Evolutionary conservation across 2,797 vertebrate genomes (phyloP).

Genomic region (Acanthopagrus latus): DNA sequence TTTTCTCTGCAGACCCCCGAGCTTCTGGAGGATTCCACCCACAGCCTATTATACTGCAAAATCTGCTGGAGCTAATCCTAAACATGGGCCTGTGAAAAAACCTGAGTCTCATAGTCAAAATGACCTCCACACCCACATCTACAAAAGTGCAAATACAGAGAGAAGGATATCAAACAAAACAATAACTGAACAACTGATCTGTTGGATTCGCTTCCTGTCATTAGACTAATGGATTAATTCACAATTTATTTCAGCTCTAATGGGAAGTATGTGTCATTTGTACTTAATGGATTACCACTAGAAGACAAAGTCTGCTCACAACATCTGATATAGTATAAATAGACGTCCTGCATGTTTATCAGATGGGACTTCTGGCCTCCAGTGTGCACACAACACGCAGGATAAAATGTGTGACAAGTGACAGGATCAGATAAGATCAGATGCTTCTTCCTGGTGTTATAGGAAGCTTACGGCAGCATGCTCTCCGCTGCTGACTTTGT

Average conservation of each 20-base stretch:
- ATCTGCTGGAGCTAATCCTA: constrained; percentile 24
- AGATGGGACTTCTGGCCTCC: not conserved
- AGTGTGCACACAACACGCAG: not conserved
- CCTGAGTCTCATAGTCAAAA: constrained; percentile 12
- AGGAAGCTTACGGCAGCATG: not conserved
- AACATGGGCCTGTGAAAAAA: constrained; percentile 34
- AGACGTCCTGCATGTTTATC: constrained; percentile 7
- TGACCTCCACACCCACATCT: constrained; percentile 11
- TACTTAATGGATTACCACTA: not conserved
- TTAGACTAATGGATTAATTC: not conserved
- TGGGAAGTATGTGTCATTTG: not conserved
- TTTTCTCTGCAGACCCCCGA: constrained; percentile 8
- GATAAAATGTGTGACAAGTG: constrained; percentile 10
- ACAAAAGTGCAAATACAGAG: constrained; percentile 1
- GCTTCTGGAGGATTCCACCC: constrained; percentile 43
- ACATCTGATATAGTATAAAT: constrained; percentile 2
- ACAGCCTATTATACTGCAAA: constrained; percentile 23
- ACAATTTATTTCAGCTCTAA: constrained; percentile 10
- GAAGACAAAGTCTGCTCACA: not conserved
- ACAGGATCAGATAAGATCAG: not conserved
- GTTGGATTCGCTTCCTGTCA: not conserved
- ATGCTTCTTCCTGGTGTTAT: constrained; percentile 11
- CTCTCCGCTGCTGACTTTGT: constrained; percentile 2
- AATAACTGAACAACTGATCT: not conserved
- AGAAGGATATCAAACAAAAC: not conserved